Conservation (phyloP, 2,797 vertebrate species). For the Enteromius thamalakanensis region DNA sequence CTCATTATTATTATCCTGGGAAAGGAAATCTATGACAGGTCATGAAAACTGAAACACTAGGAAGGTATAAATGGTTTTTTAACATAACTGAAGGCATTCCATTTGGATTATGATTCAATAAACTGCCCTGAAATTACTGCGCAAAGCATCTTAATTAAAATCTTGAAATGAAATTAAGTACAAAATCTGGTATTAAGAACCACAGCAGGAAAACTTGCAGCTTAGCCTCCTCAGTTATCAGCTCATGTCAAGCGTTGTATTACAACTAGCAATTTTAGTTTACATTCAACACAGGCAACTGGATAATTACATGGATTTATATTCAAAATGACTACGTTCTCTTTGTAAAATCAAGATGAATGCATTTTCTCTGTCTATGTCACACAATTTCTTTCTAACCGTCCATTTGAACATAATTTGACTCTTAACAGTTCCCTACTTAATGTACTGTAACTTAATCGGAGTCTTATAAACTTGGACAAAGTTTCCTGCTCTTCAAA, state of each 20-base stretch:
- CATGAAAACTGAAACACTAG: conserved; percentile 64
- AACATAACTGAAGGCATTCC: conserved; percentile 53
- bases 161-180: conserved; percentile 1
- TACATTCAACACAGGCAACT: conserved; percentile 69
- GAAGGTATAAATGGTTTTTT: conserved; percentile 44
- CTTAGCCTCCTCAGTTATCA: conserved; percentile 68
- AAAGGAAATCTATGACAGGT: conserved; percentile 71
- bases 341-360: conserved; percentile 70
- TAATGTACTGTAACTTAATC: conserved; percentile 63
- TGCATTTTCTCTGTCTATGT: conserved; percentile 68
- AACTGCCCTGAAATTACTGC: conserved; percentile 48
- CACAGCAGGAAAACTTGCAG: conserved; percentile 55
- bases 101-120: conserved; percentile 38
- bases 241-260: conserved; percentile 71
- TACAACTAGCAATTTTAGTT: conserved; percentile 77
- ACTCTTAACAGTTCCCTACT: conserved; percentile 65
- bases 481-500: conserved; percentile 64
- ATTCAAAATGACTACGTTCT: conserved; percentile 68
- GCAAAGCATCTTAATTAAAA: conserved; percentile 48
- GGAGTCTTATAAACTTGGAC: conserved; percentile 72
- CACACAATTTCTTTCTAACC: conserved; percentile 69
- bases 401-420: conserved; percentile 72
- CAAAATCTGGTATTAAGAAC: conserved; percentile 36
- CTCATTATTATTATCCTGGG: conserved; percentile 81
- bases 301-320: conserved; percentile 71